A percentile compares a stretch with the other conserved stretches of the same genome.
Evolutionary conservation across 2,113 vertebrate genomes (phyloP).

Genomic region (Rhombomys opimus): DNA sequence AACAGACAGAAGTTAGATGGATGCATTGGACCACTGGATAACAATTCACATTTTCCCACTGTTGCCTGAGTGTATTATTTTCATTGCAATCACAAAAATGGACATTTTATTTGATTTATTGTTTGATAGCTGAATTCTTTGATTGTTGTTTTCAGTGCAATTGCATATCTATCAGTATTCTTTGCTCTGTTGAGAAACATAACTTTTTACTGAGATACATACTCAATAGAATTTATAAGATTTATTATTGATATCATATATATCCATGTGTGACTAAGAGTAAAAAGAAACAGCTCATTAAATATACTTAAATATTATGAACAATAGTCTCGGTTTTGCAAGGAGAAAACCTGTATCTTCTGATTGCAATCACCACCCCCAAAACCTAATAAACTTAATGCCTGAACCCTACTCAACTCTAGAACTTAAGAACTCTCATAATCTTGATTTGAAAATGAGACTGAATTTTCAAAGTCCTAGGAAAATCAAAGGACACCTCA

Average conservation of each 20-base stretch:
- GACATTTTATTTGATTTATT: not conserved
- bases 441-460: conserved; percentile 11
- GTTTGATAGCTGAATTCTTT: conserved; percentile 32
- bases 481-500: not conserved
- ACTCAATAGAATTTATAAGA: conserved; percentile 7
- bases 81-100: not conserved
- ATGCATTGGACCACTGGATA: not conserved
- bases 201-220: not conserved
- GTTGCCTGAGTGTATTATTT: not conserved
- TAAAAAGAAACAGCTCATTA: not conserved
- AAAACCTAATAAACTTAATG: not conserved
- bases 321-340: not conserved
- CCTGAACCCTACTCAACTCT: not conserved
- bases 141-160: not conserved
- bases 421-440: not conserved
- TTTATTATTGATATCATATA: not conserved
- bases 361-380: not conserved
- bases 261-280: not conserved
- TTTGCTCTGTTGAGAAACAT: not conserved
- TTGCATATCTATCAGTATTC: conserved; percentile 3
- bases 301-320: not conserved
- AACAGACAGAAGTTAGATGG: not conserved
- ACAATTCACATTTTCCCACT: not conserved
- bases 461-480: conserved; percentile 39
- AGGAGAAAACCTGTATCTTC: not conserved